Conservation (phyloP, 2,113 vertebrate species). For the Illadopsis cleaveri region DNA sequence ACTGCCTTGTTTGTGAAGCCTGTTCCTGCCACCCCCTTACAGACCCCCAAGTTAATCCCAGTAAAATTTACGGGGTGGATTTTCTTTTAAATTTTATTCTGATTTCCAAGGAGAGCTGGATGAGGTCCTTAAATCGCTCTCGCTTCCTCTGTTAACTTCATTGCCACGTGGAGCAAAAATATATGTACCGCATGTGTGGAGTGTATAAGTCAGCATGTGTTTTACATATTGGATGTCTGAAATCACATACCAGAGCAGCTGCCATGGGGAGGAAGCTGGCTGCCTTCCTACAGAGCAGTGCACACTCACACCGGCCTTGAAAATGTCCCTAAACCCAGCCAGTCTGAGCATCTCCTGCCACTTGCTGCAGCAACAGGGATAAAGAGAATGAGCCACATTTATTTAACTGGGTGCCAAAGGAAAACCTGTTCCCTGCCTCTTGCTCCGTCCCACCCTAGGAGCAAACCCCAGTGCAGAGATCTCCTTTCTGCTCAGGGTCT, state of each 20-base stretch:
- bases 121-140: background rate
- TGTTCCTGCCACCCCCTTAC: background rate
- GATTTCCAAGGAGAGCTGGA: background rate
- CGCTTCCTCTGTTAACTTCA: conserved; percentile 38
- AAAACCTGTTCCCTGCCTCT: background rate
- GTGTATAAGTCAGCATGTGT: conserved; percentile 44
- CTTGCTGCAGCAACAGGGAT: background rate
- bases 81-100: background rate
- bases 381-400: background rate
- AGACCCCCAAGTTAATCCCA: background rate
- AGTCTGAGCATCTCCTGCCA: background rate
- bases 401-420: background rate
- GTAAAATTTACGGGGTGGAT: background rate
- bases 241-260: conserved; percentile 23
- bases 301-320: background rate
- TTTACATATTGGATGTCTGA: conserved; percentile 34
- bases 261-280: conserved; percentile 13
- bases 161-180: conserved; percentile 61
- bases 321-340: background rate
- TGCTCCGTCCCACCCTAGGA: background rate
- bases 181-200: conserved; percentile 32
- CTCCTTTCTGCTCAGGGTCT: background rate
- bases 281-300: background rate
- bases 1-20: background rate
- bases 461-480: background rate